Evolutionary conservation across 2,888 invertebrate species (phyloP).

Genomic region (Choristoneura rosaceana): DNA sequence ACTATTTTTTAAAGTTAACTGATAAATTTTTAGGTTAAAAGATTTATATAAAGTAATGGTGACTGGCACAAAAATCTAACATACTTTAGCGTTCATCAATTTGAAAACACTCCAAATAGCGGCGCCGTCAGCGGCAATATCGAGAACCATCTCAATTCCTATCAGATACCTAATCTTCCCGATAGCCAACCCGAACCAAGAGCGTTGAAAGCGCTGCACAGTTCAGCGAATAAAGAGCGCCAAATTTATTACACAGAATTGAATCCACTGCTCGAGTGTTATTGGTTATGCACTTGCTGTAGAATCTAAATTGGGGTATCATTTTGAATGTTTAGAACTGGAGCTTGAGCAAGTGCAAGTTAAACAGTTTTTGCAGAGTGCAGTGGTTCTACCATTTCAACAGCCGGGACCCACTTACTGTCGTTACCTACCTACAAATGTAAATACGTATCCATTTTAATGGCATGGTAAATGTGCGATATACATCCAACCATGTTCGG

Average conservation of each 20-base stretch:
- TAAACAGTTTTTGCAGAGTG: no score
- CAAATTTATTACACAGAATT: conserved; percentile 27
- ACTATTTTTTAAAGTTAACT: no score
- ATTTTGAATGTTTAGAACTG: not conserved
- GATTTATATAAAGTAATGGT: no score
- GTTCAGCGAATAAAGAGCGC: conserved; percentile 29
- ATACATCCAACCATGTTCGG: no score
- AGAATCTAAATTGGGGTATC: conserved; percentile 10
- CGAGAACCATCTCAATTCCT: not conserved
- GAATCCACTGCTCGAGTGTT: conserved; percentile 16
- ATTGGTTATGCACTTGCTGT: conserved; percentile 15
- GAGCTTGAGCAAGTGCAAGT: not conserved
- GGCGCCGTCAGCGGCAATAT: not conserved
- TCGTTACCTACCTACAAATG: no score
- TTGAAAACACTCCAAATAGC: not conserved
- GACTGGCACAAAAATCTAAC: no score
- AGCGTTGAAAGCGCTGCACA: conserved; percentile 18
- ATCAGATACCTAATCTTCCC: not conserved
- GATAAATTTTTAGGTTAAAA: no score
- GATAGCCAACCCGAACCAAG: not conserved
- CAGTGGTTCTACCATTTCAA: no score
- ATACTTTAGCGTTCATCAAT: not conserved
- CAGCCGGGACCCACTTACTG: no score
- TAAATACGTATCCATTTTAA: no score
- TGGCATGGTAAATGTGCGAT: no score